Evolutionary conservation across 2,888 invertebrate species (phyloP).

Genomic region (Galeopsomyia nigrocyanea): DNA sequence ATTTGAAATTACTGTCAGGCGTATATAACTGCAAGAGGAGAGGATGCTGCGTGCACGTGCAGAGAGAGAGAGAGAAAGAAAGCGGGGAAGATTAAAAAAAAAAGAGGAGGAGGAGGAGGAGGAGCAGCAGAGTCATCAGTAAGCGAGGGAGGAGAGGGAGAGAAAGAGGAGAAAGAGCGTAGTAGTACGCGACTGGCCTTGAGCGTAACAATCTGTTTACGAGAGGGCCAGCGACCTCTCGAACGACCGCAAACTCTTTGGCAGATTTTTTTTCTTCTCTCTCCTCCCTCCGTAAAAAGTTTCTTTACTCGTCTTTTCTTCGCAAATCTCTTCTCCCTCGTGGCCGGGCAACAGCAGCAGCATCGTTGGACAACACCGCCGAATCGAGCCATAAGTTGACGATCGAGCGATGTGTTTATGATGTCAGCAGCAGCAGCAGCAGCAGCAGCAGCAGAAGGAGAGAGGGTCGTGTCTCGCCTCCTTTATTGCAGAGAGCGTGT

Average conservation of each 20-base stretch:
- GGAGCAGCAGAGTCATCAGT: too few relatives aligned
- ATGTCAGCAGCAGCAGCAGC: background rate
- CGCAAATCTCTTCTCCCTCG: background rate
- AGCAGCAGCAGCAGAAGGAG: too few relatives aligned
- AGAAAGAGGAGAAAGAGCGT: background rate
- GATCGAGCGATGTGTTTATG: slow-evolving; percentile 30
- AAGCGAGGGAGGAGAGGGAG: too few relatives aligned
- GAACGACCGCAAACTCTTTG: slow-evolving; percentile 12
- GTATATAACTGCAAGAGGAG: too few relatives aligned
- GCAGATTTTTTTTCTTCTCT: background rate
- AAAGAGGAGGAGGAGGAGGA: too few relatives aligned
- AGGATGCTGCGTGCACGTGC: too few relatives aligned
- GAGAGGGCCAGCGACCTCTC: slow-evolving; percentile 60
- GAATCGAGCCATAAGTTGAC: slow-evolving; percentile 10
- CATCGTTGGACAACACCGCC: slow-evolving; percentile 4
- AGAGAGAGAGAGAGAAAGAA: too few relatives aligned
- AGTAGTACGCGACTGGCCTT: slow-evolving; percentile 55
- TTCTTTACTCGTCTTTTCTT: slow-evolving; percentile 3
- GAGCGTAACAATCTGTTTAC: slow-evolving; percentile 65
- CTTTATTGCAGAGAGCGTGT: too few relatives aligned
- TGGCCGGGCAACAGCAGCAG: background rate
- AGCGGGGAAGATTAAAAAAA: too few relatives aligned
- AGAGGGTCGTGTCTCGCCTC: too few relatives aligned
- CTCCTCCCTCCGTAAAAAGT: background rate
- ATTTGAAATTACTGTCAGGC: too few relatives aligned